Base-by-base conservation (phyloP, 37 sponge, comb jelly and placozoan genomes). In the Hormiphora californensis region DNA sequence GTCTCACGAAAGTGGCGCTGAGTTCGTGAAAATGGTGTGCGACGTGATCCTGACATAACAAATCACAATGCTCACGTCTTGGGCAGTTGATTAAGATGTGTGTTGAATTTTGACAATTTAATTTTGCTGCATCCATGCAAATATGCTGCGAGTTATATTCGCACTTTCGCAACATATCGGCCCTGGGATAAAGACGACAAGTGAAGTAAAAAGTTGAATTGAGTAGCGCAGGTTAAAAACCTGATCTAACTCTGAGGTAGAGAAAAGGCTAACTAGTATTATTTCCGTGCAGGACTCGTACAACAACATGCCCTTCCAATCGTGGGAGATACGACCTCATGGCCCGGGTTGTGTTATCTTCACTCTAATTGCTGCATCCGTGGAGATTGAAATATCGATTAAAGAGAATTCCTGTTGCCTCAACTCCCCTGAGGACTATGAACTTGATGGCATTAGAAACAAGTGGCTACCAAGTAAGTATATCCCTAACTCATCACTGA, bases 271-370 rank as follows among this genome's bases (percentile, higher is more conserved):
- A 63, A 63, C 31, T 32, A 21, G 19, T 63, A 21, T 25, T 19
- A 21, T 0, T 32, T 63, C 21, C 23, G 28, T 23, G 15, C 40
- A 86, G 91, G 92, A 94, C 63, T 32, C 33, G 15, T 90, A 94
- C 65, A 34, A 23, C 43, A 94, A 94, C 87, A 87, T 92, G 89
- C 94, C 94, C 0, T 94, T 91, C 63, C 91, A 87, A 46, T 54
- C 85, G n/a, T 94, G 94, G 94, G 88, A 88, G 51, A 33, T 92
- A 34, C 38, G 87, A 3, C 91, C 94, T 19, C 21, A 55, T 0
- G 94, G 89, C 5, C 38, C 43, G 2, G 85, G 89, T 51, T 85
- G 78, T 88, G 90, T 88, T 12, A 39, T 67, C n/a, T 57, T 92
- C 63, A 90, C 85, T n/a, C 69, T 94, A 0, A 86, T 44, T 1